Conservation (phyloP, 2,797 vertebrate genomes). For the Erithacus rubecula region DNA sequence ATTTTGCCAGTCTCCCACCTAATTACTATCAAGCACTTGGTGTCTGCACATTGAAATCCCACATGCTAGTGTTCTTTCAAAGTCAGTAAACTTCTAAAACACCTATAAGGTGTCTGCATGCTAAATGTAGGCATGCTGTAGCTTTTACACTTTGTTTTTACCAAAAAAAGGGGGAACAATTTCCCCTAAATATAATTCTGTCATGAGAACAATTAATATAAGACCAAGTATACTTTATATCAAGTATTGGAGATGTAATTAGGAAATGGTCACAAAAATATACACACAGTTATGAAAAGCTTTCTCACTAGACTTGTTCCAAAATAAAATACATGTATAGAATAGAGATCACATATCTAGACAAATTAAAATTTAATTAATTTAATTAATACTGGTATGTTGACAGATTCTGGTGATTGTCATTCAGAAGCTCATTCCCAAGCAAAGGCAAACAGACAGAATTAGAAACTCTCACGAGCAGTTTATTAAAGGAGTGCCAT, state of each 20-base stretch:
- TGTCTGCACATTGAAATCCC: not conserved
- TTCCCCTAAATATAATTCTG: not conserved
- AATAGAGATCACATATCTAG: not conserved
- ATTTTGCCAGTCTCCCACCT: conserved; percentile 43
- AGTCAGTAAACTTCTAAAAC: not conserved
- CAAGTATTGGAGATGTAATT: not conserved
- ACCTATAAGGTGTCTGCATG: not conserved
- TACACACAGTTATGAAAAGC: not conserved
- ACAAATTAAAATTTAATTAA: conserved; percentile 16
- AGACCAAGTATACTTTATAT: not conserved
- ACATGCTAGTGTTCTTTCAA: not conserved
- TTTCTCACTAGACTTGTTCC: not conserved
- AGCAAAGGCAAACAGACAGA: not conserved
- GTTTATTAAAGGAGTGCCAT: not conserved
- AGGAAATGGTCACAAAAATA: not conserved
- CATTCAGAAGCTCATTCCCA: not conserved
- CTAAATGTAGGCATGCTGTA: not conserved
- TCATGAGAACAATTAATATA: not conserved
- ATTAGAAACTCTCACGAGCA: not conserved
- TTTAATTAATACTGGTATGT: not conserved
- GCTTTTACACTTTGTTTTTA: not conserved
- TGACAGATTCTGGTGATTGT: not conserved
- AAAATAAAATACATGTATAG: not conserved
- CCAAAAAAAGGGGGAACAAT: not conserved
- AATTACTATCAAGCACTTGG: not conserved